Evolutionary conservation across 1,140 invertebrate genomes (phyloP), one percentile per base, ranked within the genome.

Genomic region (Copidosoma floridanum): DNA sequence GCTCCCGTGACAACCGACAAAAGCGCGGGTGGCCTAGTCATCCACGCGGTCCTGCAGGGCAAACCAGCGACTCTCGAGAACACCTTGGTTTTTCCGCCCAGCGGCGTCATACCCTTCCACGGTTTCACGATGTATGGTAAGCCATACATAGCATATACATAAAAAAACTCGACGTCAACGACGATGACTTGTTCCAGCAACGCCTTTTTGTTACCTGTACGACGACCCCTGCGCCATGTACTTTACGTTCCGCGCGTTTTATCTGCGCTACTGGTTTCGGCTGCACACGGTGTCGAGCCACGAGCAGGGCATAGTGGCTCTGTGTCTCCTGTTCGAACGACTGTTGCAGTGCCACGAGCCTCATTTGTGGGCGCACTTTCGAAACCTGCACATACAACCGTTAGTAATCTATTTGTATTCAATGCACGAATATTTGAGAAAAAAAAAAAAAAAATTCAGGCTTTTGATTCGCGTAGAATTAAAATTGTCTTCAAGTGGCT

Each of bases 111-210:
- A 68, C 95, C 95, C 7, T 98, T 97, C 76, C 94, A 98, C 76
- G 95, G 95, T 1, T 97, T 98, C 74, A 91, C 94, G 8, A 97
- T 98, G 95, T 97, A 95, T 80, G 92, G 92, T 94, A 84, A 82
- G 61, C 16, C 24, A 47, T 20, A 32, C 16, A 46, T 50, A 21
- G 1, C 38, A 46, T 8, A 23, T 18, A 41, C 29, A 63, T 43
- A 1, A 44, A 47, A 40, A 41, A 41, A 16, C 40, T 52, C 40
- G n/a, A 18, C 27, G 16, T 51, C 12, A 43, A 29, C 41, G 16
- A 20, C 51, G n/a, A n/a, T n/a, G n/a, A n/a, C n/a, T 41, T 43
- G 20, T 48, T 59, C 24, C 81, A 95, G 94, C 94, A 48, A 92
- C 94, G 0, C 95, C 95, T 7, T 89, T 98, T 69, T 97, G 95